Conservation (phyloP, 2,797 vertebrate genomes). For the Sylvia borin region DNA sequence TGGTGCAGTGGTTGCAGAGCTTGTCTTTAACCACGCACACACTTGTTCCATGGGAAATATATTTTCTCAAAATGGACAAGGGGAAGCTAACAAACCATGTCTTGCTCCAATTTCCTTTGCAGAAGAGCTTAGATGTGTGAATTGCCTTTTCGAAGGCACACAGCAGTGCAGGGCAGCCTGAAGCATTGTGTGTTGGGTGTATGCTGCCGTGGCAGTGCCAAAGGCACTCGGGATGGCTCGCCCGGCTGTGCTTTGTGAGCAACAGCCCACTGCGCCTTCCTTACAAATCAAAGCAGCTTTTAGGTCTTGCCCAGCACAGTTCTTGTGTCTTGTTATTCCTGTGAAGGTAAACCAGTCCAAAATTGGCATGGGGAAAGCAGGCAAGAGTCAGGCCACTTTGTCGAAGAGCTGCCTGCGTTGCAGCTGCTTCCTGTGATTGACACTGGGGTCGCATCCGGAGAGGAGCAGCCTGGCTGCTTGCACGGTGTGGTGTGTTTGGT, state of each 20-base stretch:
- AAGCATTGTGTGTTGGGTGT: accelerated
- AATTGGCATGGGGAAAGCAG: neutral
- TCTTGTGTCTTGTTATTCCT: neutral
- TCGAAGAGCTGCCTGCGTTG: neutral
- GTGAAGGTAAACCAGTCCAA: conserved; percentile 19
- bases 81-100: neutral
- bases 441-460: conserved; percentile 3
- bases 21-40: neutral
- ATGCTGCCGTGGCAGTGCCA: neutral
- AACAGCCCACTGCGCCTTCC: accelerated
- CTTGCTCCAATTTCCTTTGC: neutral
- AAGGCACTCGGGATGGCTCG: accelerated
- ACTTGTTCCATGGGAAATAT: neutral
- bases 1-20: neutral
- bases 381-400: neutral
- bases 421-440: conserved; percentile 73
- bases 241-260: neutral
- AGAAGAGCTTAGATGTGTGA: neutral
- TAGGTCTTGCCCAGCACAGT: neutral
- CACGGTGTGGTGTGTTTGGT: neutral
- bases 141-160: neutral
- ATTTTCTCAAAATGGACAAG: neutral
- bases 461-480: conserved; percentile 57
- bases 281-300: neutral
- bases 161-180: neutral